A percentile compares a stretch with the other conserved stretches of the same genome.
phyloP scores from a whole-genome alignment of 2,888 invertebrate genomes.

The Caenorhabditis sp. region DNA sequence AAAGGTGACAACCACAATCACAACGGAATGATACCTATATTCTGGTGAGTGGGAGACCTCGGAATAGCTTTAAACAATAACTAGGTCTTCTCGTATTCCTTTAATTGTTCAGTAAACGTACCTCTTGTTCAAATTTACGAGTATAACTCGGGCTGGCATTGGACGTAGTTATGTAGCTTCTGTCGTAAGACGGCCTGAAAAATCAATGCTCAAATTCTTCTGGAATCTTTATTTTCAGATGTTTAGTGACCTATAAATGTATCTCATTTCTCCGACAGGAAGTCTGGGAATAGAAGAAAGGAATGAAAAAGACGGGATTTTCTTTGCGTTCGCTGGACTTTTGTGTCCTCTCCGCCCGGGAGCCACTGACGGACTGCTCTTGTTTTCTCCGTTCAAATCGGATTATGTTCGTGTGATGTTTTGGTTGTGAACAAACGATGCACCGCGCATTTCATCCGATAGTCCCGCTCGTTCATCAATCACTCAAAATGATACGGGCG shows the following conservation, averaged over 20 bases:
- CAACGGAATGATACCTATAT: slow-evolving; percentile 41
- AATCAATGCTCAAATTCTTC: not conserved
- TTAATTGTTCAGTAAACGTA: slow-evolving; percentile 25
- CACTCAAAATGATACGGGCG: slow-evolving; percentile 30
- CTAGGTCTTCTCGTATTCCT: not conserved
- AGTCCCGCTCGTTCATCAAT: slow-evolving; percentile 20
- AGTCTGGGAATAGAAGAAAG: slow-evolving; percentile 19
- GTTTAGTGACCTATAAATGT: slow-evolving; percentile 31
- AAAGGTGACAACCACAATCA: slow-evolving; percentile 19
- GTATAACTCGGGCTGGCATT: slow-evolving; percentile 65
- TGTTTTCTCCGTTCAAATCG: slow-evolving; percentile 35
- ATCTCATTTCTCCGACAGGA: slow-evolving; percentile 27
- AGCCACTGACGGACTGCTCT: not conserved
- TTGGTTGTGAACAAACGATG: slow-evolving; percentile 9
- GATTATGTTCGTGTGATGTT: slow-evolving; percentile 40
- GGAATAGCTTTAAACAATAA: slow-evolving; percentile 42
- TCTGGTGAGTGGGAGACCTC: slow-evolving; percentile 46
- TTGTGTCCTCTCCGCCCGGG: slow-evolving; percentile 16
- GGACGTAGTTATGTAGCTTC: slow-evolving; percentile 43
- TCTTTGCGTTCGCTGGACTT: slow-evolving; percentile 25
- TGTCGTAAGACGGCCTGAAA: slow-evolving; percentile 54
- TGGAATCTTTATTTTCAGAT: not conserved
- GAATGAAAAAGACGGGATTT: slow-evolving; percentile 35
- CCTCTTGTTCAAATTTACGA: slow-evolving; percentile 68
- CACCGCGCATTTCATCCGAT: not conserved